phyloP scores from a whole-genome alignment of 2,888 invertebrate species.

The Xestia c-nigrum region DNA sequence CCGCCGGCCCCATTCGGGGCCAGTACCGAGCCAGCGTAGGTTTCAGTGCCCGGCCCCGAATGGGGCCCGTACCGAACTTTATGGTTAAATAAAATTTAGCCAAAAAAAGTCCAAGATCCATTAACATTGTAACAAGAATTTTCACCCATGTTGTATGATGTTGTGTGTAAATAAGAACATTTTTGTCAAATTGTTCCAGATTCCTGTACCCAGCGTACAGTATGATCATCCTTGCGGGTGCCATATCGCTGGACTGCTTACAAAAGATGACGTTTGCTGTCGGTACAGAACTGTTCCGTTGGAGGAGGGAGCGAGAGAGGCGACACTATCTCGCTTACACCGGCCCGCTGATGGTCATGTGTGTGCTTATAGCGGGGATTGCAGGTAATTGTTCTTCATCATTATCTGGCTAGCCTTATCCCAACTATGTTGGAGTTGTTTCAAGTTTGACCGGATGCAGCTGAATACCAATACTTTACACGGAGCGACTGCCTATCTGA shows the following conservation, averaged over 20 bases:
- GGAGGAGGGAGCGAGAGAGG: constrained; percentile 78
- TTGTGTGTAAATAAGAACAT: neutral
- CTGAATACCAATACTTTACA: no score
- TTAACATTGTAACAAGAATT: no score
- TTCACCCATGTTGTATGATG: neutral
- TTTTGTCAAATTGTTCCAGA: constrained; percentile 79
- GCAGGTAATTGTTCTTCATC: constrained; percentile 75
- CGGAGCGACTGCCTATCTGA: no score
- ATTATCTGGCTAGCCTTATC: no score
- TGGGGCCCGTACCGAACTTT: no score
- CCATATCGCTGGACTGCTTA: constrained; percentile 94
- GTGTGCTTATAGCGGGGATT: constrained; percentile 90
- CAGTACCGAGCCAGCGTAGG: no score
- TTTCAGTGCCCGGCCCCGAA: no score
- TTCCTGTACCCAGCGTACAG: constrained; percentile 99
- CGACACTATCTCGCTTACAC: constrained; percentile 94
- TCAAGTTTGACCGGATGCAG: no score
- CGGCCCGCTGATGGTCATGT: constrained; percentile 92
- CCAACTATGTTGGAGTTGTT: no score
- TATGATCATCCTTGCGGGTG: constrained; percentile 95
- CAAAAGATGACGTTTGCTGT: constrained; percentile 92
- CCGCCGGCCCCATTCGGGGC: no score
- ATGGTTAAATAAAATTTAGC: no score
- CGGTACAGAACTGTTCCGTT: constrained; percentile 79
- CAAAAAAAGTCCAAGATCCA: neutral